These are phyloP conservation scores for Rhegmatorhina hoffmannsi DNA, from an alignment of 2,113 vertebrate genomes.

Conservation along the genomic window DNA sequence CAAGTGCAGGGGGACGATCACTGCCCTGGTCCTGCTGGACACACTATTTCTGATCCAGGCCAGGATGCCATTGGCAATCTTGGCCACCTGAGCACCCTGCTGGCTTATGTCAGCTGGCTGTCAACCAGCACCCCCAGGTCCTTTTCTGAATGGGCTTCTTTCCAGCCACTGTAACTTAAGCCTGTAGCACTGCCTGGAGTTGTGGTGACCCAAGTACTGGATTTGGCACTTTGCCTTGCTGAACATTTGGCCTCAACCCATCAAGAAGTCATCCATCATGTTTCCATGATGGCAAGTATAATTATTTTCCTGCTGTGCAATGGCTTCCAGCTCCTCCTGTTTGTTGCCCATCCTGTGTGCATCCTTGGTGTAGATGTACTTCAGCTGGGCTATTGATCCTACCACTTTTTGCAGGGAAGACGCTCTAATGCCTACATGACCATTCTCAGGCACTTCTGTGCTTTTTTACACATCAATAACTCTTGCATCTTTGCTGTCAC, in stretches of 20 bases:
- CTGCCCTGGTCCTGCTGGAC: not conserved
- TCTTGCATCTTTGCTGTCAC: not conserved
- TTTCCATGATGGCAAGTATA: not conserved
- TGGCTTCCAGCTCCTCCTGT: not conserved
- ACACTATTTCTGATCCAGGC: rapidly evolving
- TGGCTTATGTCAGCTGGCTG: not conserved
- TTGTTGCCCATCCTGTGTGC: not conserved
- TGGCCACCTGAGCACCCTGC: not conserved
- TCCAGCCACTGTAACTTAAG: not conserved
- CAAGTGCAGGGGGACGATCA: rapidly evolving
- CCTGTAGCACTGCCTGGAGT: not conserved
- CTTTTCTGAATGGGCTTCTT: not conserved
- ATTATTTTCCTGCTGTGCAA: not conserved
- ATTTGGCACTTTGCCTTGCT: not conserved
- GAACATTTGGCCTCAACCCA: not conserved
- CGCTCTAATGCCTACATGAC: not conserved
- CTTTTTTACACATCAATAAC: not conserved
- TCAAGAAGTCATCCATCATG: not conserved
- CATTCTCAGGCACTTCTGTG: rapidly evolving
- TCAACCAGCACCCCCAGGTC: rapidly evolving
- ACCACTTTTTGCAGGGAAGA: not conserved
- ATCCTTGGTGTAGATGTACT: not conserved
- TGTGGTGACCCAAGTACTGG: not conserved
- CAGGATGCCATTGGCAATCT: not conserved
- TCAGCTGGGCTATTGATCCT: not conserved